Conservation (phyloP, 2,888 invertebrate genomes). For the Rhorus exstirpatorius region DNA sequence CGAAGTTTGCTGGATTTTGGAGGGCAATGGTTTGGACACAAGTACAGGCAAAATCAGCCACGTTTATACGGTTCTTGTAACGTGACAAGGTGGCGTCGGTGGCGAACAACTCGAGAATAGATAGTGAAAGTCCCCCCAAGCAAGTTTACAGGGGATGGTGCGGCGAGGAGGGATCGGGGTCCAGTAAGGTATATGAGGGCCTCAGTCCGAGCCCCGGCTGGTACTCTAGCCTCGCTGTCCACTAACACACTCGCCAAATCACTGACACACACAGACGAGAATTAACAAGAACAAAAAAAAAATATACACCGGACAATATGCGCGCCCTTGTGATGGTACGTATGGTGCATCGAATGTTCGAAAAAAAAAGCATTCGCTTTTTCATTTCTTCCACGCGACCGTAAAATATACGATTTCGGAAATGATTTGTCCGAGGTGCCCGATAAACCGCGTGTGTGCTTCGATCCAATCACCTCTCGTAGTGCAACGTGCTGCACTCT, state of each 20-base stretch:
- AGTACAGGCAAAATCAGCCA: constrained; percentile 2
- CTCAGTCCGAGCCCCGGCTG: constrained; percentile 83
- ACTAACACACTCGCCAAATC: constrained; percentile 80
- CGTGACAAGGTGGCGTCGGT: constrained; percentile 80
- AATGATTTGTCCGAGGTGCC: constrained; percentile 38
- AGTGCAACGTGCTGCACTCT: constrained; percentile 33
- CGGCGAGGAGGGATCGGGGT: constrained; percentile 78
- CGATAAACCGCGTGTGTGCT: constrained; percentile 56
- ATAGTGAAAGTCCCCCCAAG: constrained; percentile 84
- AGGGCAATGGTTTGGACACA: constrained; percentile 50
- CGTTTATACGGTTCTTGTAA: constrained; percentile 81
- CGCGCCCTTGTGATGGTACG: constrained; percentile 83
- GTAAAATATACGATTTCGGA: not conserved
- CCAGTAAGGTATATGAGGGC: constrained; percentile 86
- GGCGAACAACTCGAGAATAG: constrained; percentile 80
- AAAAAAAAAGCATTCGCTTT: constrained; percentile 10
- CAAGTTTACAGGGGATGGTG: constrained; percentile 72
- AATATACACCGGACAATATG: constrained; percentile 78
- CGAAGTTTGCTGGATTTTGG: constrained; percentile 58
- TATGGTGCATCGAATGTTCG: constrained; percentile 73
- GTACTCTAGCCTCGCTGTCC: constrained; percentile 85
- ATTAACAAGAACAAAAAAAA: constrained; percentile 42
- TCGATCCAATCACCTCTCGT: constrained; percentile 21
- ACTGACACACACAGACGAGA: constrained; percentile 75
- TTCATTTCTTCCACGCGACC: constrained; percentile 9